Conservation (phyloP, 1,140 invertebrate genomes). For the Aplysia californica region DNA sequence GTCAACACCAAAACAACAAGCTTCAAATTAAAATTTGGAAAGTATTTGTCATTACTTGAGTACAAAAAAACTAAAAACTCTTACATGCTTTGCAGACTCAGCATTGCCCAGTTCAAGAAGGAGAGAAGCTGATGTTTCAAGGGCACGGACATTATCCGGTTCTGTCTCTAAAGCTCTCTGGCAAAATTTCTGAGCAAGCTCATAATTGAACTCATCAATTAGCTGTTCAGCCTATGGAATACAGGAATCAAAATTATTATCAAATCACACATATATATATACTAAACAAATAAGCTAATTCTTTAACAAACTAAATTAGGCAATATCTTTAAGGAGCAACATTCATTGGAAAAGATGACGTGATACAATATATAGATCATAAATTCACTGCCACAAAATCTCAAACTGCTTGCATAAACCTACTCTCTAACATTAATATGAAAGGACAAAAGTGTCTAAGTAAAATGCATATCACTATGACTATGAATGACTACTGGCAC, state of each 20-base stretch:
- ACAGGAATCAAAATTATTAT: slow-evolving; percentile 2
- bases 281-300: too few relatives aligned
- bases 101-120: slow-evolving; percentile 64
- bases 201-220: slow-evolving; percentile 62
- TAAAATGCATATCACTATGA: too few relatives aligned
- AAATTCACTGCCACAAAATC: background rate
- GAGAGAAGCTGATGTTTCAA: slow-evolving; percentile 63
- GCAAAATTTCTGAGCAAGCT: slow-evolving; percentile 63
- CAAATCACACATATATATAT: too few relatives aligned
- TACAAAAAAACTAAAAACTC: background rate
- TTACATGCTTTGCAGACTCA: slow-evolving; percentile 63
- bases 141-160: slow-evolving; percentile 58
- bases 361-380: background rate
- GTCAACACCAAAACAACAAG: background rate
- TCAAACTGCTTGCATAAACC: too few relatives aligned
- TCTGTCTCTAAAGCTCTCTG: slow-evolving; percentile 64
- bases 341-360: background rate
- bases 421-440: too few relatives aligned
- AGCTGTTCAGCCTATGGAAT: slow-evolving; percentile 56
- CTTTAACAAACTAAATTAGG: too few relatives aligned
- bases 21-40: background rate
- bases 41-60: background rate
- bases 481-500: too few relatives aligned
- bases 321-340: background rate
- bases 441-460: too few relatives aligned